Conservation (phyloP, 2,888 invertebrate genomes). For the Himalopsyche anomala region DNA sequence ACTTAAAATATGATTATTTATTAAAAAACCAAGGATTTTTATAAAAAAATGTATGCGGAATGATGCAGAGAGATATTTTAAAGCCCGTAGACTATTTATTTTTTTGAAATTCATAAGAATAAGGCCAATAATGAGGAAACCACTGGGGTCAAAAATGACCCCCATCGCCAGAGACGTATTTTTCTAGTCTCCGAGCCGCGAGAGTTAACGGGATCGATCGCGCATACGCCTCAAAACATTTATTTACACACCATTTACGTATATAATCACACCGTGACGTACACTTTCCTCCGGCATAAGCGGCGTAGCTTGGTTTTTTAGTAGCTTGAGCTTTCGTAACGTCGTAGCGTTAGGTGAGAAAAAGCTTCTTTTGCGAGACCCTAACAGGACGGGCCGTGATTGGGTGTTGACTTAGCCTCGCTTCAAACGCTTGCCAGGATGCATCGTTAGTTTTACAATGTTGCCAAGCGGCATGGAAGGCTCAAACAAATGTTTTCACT, state of each 20-base stretch:
- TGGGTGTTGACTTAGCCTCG: slow-evolving; percentile 63
- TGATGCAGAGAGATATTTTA: no score
- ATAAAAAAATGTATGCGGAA: no score
- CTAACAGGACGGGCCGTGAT: slow-evolving; percentile 53
- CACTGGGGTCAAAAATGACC: no score
- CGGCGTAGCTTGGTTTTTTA: not conserved
- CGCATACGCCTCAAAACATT: not conserved
- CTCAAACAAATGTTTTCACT: slow-evolving; percentile 53
- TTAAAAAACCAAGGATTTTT: no score
- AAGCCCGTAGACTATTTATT: no score
- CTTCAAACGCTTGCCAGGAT: slow-evolving; percentile 47
- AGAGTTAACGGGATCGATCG: not conserved
- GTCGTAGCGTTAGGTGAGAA: not conserved
- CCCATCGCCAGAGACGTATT: no score
- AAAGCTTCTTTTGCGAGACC: slow-evolving; percentile 49
- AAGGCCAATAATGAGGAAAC: no score
- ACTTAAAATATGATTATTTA: no score
- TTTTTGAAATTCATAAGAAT: no score
- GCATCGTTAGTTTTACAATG: slow-evolving; percentile 64
- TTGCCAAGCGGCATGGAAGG: slow-evolving; percentile 58
- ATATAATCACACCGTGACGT: not conserved
- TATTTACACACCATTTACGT: slow-evolving; percentile 27
- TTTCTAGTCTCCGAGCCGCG: no score
- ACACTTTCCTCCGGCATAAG: not conserved
- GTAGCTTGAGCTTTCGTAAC: not conserved